Evolutionary conservation across 2,888 invertebrate species (phyloP), one percentile per base, ranked within the genome.

Genomic region (Torymus tubicola): DNA sequence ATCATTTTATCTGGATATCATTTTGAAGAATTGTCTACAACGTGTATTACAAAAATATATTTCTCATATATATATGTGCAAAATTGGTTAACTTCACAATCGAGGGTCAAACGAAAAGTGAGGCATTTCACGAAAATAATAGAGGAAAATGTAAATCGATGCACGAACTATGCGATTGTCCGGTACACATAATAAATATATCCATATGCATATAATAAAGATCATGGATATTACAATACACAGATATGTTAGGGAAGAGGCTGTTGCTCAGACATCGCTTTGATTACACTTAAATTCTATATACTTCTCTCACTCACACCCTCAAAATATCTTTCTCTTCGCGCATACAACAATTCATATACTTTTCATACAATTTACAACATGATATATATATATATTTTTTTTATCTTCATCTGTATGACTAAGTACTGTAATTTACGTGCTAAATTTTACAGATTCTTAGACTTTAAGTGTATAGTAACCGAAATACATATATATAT

Each of bases 211-310:
- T 58, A 79, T 69, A 57, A 60, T 71, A 31, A 73, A 69, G 68
- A 86, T 81, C 86, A 85, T 83, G 77, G 84, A 42, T 42, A 81
- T 86, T 76, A 83, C 85, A 84, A 87, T 42, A 42, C 86, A 87
- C 79, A 86, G 86, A 88, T 88, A 87, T 87, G 85, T 86, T 42
- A 85, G 86, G 85, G 86, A 87, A 87, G 86, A 87, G 86, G 82
- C 83, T 84, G 83, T 87, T 87, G 85, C 85, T 85, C 80, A 81
- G 84, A 84, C 83, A 61, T 74, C 18, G 72, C 70, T 71, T 67
- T 12, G 18, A 76, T 72, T 75, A 81, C 68, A 52, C 50, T 77
- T 76, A 72, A 63, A 69, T 57, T 58, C 53, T 73, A 69, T 21
- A 42, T 53, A 42, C 42, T 42, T 42, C 5, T 42, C 42, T n/a